These are phyloP conservation scores for Conchocele bisecta DNA, from an alignment of 2,888 invertebrate genomes.

Conservation along the genomic window DNA sequence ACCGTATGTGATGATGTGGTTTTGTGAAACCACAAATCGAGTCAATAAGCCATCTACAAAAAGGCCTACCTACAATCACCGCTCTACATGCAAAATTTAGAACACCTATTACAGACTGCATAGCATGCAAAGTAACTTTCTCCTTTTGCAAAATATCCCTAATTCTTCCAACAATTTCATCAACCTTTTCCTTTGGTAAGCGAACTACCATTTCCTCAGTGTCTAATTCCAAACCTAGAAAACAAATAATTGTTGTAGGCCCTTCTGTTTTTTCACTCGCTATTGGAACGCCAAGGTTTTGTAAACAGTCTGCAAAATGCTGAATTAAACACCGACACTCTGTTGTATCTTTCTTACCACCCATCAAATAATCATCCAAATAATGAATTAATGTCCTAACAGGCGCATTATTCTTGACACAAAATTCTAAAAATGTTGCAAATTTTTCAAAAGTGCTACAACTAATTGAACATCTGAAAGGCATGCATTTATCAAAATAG, in stretches of 20 bases:
- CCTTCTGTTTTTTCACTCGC: not conserved
- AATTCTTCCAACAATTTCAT: not conserved
- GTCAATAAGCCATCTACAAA: not conserved
- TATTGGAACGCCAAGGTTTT: not conserved
- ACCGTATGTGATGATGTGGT: slow-evolving; percentile 3
- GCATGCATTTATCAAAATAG: slow-evolving; percentile 24
- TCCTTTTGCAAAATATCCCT: not conserved
- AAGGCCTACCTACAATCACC: not conserved
- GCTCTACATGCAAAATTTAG: not conserved
- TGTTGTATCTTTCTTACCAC: not conserved
- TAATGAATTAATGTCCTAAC: no score
- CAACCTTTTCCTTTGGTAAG: not conserved
- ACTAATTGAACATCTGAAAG: no score
- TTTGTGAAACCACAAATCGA: not conserved
- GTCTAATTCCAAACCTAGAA: not conserved
- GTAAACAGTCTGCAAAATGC: not conserved
- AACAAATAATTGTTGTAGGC: not conserved
- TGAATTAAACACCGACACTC: not conserved
- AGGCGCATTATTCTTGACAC: no score
- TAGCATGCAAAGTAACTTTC: not conserved
- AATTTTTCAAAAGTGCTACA: no score
- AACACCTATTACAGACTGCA: not conserved
- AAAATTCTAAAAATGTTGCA: no score
- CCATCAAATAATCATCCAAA: no score
- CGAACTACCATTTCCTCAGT: not conserved